A percentile compares a stretch with the other conserved stretches of the same genome.
Conservation (phyloP, 2,113 vertebrate species). For the Halcyon senegalensis region DNA sequence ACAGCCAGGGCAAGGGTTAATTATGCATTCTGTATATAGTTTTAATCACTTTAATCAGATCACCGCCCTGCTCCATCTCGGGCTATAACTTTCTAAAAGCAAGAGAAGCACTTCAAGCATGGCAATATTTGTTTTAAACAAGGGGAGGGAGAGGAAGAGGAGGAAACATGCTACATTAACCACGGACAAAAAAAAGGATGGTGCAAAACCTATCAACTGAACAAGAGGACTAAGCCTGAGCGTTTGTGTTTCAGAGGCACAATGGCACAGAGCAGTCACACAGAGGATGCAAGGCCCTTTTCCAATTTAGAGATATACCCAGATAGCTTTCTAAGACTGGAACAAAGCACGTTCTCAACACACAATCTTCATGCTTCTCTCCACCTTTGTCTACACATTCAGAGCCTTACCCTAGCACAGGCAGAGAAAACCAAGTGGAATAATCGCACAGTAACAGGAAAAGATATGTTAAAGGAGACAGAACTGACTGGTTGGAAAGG, state of each 20-base stretch:
- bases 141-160: neutral
- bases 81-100: constrained; percentile 62
- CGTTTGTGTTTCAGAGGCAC: neutral
- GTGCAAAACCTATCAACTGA: neutral
- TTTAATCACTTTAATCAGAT: constrained; percentile 81
- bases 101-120: constrained; percentile 15
- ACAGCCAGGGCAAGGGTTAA: constrained; percentile 77
- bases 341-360: neutral
- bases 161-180: constrained; percentile 5
- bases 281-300: neutral
- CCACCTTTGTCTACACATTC: neutral
- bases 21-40: constrained; percentile 72
- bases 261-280: neutral
- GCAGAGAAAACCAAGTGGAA: neutral
- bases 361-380: neutral
- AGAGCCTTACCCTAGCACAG: neutral
- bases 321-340: neutral
- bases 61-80: neutral
- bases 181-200: neutral
- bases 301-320: neutral
- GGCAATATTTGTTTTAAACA: constrained; percentile 14
- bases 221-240: neutral
- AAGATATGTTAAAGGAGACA: neutral
- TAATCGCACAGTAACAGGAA: neutral
- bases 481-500: neutral